Evolutionary conservation across 2,113 vertebrate genomes (phyloP).

Genomic region (Mormyrus lacerda): DNA sequence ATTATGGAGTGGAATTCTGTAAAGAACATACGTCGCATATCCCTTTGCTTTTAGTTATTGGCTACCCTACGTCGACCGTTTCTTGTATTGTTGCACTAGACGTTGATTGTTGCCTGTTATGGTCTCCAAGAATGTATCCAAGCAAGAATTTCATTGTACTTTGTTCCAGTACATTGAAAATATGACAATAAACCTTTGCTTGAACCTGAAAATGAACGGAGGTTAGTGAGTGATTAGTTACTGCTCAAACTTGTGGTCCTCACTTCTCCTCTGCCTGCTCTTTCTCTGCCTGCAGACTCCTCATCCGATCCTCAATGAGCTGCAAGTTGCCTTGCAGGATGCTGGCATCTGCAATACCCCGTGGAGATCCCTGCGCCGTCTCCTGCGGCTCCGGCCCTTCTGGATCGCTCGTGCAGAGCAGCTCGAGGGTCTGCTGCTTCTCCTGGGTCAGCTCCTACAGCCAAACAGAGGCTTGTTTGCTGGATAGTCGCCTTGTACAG

Average conservation of each 20-base stretch:
- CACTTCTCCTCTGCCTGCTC: constrained; percentile 81
- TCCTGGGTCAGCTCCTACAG: constrained; percentile 84
- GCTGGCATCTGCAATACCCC: constrained; percentile 40
- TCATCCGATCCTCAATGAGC: constrained; percentile 90
- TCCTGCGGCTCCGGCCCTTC: neutral
- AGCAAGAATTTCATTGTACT: neutral
- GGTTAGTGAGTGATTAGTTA: neutral
- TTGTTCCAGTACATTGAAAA: neutral
- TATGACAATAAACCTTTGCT: neutral
- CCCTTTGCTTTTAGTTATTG: neutral
- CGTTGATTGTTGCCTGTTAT: neutral
- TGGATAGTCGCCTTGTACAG: neutral
- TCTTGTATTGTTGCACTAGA: neutral
- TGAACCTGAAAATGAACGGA: neutral
- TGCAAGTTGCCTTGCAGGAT: constrained; percentile 72
- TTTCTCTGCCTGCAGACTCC: constrained; percentile 79
- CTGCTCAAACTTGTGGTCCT: constrained; percentile 20
- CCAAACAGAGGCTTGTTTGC: neutral
- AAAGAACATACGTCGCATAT: neutral
- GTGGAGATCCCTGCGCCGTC: neutral
- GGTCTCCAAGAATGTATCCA: neutral
- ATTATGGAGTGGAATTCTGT: neutral
- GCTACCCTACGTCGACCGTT: neutral
- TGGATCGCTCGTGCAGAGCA: constrained; percentile 67
- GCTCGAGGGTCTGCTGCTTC: constrained; percentile 79